Conservation (phyloP, 1,140 invertebrate species). For the Cyphomyrmex costatus region DNA sequence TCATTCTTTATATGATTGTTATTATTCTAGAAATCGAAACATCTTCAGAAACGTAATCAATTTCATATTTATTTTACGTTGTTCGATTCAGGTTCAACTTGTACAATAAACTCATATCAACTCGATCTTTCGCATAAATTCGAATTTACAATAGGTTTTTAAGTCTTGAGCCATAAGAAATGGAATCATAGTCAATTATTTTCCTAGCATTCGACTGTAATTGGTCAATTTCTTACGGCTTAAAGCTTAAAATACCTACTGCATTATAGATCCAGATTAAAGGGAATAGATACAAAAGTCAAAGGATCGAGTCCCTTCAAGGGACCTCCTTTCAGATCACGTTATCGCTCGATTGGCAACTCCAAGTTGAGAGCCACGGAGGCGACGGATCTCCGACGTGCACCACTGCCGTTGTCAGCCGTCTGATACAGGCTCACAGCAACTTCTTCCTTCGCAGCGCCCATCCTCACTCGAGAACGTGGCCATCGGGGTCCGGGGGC, state of each 20-base stretch:
- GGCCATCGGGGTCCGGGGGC: constrained; percentile 70
- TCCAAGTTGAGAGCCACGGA: constrained; percentile 77
- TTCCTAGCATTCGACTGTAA: no score
- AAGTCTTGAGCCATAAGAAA: no score
- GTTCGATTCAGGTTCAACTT: neutral
- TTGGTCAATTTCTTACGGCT: no score
- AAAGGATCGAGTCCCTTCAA: neutral
- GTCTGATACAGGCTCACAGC: constrained; percentile 57
- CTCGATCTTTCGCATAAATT: neutral
- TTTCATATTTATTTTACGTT: neutral
- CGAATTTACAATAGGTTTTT: no score
- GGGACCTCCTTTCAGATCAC: neutral
- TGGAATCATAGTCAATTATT: no score
- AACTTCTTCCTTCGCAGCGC: constrained; percentile 61
- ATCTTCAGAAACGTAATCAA: neutral
- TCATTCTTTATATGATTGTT: neutral
- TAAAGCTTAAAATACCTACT: no score
- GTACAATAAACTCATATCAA: neutral
- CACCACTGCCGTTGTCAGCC: constrained; percentile 68
- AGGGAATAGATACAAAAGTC: neutral
- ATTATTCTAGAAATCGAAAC: neutral
- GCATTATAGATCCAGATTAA: no score
- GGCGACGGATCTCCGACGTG: constrained; percentile 50
- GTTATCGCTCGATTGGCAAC: neutral
- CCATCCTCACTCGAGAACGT: constrained; percentile 70